Evolutionary conservation across 2,113 vertebrate genomes (phyloP), one percentile per base, ranked within the genome.

Genomic region (Pholis gunnellus): DNA sequence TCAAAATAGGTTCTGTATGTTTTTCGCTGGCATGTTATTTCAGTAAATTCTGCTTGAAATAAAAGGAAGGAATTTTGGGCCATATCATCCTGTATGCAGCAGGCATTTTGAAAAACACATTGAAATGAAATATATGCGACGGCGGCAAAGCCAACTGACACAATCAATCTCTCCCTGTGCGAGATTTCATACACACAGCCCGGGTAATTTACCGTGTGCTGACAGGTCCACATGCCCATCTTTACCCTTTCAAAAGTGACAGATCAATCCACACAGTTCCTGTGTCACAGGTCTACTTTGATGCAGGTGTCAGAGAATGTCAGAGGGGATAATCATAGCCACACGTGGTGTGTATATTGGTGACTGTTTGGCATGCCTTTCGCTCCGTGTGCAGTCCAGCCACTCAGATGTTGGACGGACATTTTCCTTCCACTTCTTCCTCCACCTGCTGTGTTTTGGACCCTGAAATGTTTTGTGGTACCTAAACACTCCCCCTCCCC

Each of bases 391-490:
- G 48, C 25, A 83, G 34, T 64, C 65, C 46, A 70, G 65, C 66
- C 22, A 4, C 11, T 77, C 56, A 66, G 56, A 75, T 52, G 40
- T 13, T 36, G 65, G 59, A 81, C 64, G 2, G 20, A 75, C 46
- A 36, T 48, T 48, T 48, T 64, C 63, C 40, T 71, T 60, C 75
- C 79, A 71, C 22, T 69, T 46, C 65, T 71, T 69, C 87, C 70
- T 90, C 72, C 76, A 84, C 79, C 36, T 74, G 91, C 87, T 86
- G 78, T 76, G 60, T 77, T 85, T 84, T 86, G 90, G 80, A 79
- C 82, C 93, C 87, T 93, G 82, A 93, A 81, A 84, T 94, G 83
- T 78, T 89, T 79, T 94, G 68, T 95, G 90, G 71, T 90, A 79
- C 91, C 75, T 91, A 57, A 57, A 57, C 56, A 57, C 56, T 20